phyloP scores from a whole-genome alignment of 2,888 invertebrate genomes.

The Ligdia adustata region DNA sequence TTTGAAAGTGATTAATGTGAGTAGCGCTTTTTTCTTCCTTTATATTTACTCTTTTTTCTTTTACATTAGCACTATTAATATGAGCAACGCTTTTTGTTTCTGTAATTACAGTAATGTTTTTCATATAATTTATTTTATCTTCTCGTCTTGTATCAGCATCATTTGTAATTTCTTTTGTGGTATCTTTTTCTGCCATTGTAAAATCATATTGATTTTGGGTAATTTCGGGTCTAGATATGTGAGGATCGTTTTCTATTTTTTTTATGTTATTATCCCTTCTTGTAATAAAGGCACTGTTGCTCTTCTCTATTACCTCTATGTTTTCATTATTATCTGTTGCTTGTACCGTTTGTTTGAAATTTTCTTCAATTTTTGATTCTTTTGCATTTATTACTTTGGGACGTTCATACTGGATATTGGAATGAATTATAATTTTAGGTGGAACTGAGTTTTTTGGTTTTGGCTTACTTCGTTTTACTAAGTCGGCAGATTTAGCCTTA shows the following conservation, averaged over 20 bases:
- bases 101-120: not conserved
- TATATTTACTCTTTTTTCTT: not conserved
- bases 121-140: not conserved
- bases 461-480: slow-evolving; percentile 34
- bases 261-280: not conserved
- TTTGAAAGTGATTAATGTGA: not conserved
- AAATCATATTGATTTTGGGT: not conserved
- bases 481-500: slow-evolving; percentile 29
- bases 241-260: not conserved
- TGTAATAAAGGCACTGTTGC: not conserved
- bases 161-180: not conserved
- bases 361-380: not conserved
- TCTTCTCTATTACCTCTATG: not conserved
- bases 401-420: slow-evolving; percentile 18
- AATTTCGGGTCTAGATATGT: not conserved
- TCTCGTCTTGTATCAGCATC: not conserved
- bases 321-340: not conserved
- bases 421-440: slow-evolving; percentile 33
- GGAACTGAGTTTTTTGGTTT: slow-evolving; percentile 17
- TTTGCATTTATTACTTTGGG: not conserved
- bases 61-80: not conserved
- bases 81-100: not conserved
- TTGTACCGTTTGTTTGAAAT: not conserved
- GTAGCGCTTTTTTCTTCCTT: not conserved
- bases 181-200: not conserved